These are phyloP conservation scores for Teleogryllus oceanicus DNA, from an alignment of 2,888 invertebrate species.

Conservation along the genomic window DNA sequence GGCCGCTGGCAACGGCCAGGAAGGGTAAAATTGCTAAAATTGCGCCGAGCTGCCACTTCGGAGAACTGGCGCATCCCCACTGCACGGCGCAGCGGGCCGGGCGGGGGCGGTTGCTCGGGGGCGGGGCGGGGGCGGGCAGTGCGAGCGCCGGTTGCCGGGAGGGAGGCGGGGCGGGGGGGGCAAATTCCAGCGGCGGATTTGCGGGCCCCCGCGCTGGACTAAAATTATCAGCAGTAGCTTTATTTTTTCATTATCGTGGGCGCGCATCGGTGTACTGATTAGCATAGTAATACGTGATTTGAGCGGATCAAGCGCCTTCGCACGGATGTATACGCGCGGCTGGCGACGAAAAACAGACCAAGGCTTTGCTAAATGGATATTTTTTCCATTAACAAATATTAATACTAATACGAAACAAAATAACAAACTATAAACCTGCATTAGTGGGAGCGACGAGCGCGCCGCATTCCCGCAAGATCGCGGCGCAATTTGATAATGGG, in stretches of 20 bases:
- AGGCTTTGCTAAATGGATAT: not conserved
- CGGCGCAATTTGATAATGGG: no score
- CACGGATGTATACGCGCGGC: not conserved
- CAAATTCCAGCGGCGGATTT: conserved; percentile 9
- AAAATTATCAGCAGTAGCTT: conserved; percentile 18
- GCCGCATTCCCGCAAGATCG: no score
- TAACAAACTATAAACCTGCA: not conserved
- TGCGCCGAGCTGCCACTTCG: no score
- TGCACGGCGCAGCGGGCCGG: not conserved
- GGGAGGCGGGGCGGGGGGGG: conserved; percentile 25
- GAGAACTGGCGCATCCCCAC: no score
- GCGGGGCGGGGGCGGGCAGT: conserved; percentile 27
- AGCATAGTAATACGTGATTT: conserved; percentile 18
- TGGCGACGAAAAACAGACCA: not conserved
- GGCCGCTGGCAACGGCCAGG: no score
- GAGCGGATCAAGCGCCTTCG: conserved; percentile 10
- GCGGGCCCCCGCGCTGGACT: not conserved
- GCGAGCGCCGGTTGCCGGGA: not conserved
- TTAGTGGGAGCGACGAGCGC: not conserved
- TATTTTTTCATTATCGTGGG: conserved; percentile 18
- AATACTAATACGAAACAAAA: not conserved
- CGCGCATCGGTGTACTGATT: not conserved
- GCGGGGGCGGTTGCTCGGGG: not conserved
- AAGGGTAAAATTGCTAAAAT: no score
- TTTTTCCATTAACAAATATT: not conserved